Evolutionary conservation across 2,797 vertebrate species (phyloP), one percentile per base, ranked within the genome.

Genomic region (Melanotaenia parkinsoni): DNA sequence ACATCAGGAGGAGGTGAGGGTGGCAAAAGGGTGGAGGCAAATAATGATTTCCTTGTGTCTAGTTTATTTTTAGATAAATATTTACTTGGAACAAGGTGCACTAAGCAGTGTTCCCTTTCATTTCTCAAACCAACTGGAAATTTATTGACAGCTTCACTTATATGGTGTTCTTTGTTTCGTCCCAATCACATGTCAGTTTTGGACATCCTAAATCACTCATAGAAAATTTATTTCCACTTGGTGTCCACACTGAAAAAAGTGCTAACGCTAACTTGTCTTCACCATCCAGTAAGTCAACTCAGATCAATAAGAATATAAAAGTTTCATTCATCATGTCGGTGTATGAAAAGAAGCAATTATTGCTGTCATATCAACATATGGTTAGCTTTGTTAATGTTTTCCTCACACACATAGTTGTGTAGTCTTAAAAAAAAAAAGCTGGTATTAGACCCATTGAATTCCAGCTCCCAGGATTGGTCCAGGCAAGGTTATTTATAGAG

Each of bases 21-120:
- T 87, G 83, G 91, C 89, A 85, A 89, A 83, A 20, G 80, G 85
- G 91, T 87, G 91, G 88, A 91, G 76, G 79, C 86, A 91, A 91
- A 97, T 92, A 95, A 96, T 93, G 93, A 86, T 82, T 72, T 80
- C 82, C 89, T 93, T 97, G 96, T 97, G 86, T 92, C 77, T 83
- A 85, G 72, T 77, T 73, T 91, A 89, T 91, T 93, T 81, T 76
- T 73, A 76, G 83, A 92, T 89, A 95, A 95, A 95, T 94, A 95
- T 94, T 95, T 92, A 92, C 92, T 81, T 82, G 86, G 87, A 73
- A 89, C 82, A 80, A 75, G 80, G 76, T 85, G 80, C 67, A 62
- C 84, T 79, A 38, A 84, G 89, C 65, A 84, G 66, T 76, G 79
- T 93, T 83, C 72, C 77, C 73, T 90, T 92, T 91, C 85, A 86